phyloP scores from a whole-genome alignment of 2,113 vertebrate genomes.

The Calypte anna region DNA sequence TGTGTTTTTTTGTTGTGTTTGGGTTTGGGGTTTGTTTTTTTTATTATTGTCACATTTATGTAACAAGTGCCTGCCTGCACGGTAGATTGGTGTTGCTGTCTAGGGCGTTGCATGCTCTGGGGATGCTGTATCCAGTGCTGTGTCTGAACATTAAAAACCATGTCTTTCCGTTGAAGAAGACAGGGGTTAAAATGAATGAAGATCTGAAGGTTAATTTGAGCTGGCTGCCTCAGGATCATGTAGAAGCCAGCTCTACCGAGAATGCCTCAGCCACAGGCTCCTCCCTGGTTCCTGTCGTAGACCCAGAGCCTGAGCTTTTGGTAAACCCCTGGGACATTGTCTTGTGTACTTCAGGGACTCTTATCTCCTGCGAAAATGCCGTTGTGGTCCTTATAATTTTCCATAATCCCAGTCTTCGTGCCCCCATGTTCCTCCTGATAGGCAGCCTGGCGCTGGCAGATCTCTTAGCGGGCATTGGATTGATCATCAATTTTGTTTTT shows the following conservation, averaged over 20 bases:
- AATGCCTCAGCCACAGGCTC: constrained; percentile 83
- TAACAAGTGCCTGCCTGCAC: constrained; percentile 45
- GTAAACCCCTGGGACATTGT: constrained; percentile 99
- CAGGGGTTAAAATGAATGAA: constrained; percentile 93
- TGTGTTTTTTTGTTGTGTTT: background rate
- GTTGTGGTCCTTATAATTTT: constrained; percentile 97
- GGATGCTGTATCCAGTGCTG: constrained; percentile 2
- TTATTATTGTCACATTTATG: constrained; percentile 39
- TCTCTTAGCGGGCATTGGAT: constrained; percentile 93
- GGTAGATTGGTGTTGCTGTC: background rate
- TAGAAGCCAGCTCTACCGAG: constrained; percentile 83
- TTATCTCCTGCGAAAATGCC: constrained; percentile 98
- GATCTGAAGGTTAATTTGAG: constrained; percentile 87
- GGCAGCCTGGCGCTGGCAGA: constrained; percentile 97
- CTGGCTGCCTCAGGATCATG: constrained; percentile 86
- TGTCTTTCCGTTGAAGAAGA: constrained; percentile 83
- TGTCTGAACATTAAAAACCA: constrained; percentile 68
- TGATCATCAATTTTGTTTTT: constrained; percentile 94
- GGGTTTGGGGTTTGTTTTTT: background rate
- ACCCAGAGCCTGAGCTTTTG: constrained; percentile 80
- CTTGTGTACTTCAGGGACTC: constrained; percentile 93
- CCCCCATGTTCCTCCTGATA: constrained; percentile 97
- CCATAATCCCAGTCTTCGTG: constrained; percentile 93
- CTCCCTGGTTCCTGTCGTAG: constrained; percentile 76
- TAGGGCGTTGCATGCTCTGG: constrained; percentile 63